These are phyloP conservation scores for Gymnopithys bicolor DNA, from an alignment of 2,797 vertebrate genomes.

Conservation along the genomic window DNA sequence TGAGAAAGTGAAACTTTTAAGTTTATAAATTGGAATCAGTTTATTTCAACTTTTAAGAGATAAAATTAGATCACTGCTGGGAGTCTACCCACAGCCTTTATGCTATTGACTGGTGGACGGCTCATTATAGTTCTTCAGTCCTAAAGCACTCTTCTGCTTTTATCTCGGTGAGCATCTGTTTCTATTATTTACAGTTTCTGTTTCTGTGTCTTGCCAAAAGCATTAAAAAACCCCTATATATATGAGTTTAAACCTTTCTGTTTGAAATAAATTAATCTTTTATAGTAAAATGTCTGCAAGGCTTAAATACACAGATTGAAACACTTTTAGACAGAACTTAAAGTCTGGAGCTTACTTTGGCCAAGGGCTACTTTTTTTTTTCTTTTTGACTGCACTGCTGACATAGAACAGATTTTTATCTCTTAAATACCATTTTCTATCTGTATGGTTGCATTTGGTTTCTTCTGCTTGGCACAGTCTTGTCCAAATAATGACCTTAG, in stretches of 20 bases:
- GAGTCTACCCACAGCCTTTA: background rate
- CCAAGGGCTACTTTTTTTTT: constrained; percentile 29
- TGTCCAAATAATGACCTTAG: constrained; percentile 20
- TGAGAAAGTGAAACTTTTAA: background rate
- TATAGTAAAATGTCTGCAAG: constrained; percentile 72
- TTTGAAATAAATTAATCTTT: constrained; percentile 76
- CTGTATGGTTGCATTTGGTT: background rate
- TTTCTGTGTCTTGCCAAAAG: constrained; percentile 60
- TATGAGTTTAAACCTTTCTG: constrained; percentile 68
- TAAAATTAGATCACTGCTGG: background rate
- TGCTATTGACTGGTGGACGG: background rate
- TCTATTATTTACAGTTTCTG: constrained; percentile 72
- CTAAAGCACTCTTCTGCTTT: constrained; percentile 13
- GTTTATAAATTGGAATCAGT: background rate
- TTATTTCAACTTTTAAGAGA: constrained; percentile 13
- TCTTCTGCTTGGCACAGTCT: constrained; percentile 49
- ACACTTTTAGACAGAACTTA: constrained; percentile 57
- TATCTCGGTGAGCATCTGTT: constrained; percentile 26
- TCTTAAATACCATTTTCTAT: constrained; percentile 63
- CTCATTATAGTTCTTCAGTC: background rate
- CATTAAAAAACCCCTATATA: constrained; percentile 4
- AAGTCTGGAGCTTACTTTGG: constrained; percentile 55
- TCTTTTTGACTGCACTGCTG: background rate
- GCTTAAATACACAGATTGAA: constrained; percentile 69
- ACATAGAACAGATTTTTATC: constrained; percentile 55